Evolutionary conservation across 2,797 vertebrate species (phyloP).

Genomic region (Gymnodraco acuticeps): DNA sequence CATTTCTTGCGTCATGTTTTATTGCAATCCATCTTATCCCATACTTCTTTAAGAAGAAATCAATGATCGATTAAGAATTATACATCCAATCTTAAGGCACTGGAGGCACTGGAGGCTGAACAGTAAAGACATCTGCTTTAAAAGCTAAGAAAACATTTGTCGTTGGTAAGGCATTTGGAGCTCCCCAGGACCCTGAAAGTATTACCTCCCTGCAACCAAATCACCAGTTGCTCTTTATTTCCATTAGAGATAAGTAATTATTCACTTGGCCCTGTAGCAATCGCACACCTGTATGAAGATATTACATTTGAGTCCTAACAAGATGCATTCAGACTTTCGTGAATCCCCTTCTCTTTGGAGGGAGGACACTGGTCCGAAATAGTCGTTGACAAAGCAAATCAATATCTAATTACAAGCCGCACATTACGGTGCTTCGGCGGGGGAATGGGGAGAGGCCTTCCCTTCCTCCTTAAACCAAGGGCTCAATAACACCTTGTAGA

Average conservation of each 20-base stretch:
- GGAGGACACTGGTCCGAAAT: conserved; percentile 77
- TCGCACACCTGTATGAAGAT: conserved; percentile 66
- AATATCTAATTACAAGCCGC: conserved; percentile 90
- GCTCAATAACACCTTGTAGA: conserved; percentile 79
- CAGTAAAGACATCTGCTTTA: neutral
- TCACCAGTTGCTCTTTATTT: conserved; percentile 49
- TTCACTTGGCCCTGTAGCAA: conserved; percentile 45
- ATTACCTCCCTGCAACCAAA: conserved; percentile 32
- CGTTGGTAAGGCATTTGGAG: neutral
- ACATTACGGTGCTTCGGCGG: conserved; percentile 73
- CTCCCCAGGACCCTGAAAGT: conserved; percentile 40
- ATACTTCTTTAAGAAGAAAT: neutral
- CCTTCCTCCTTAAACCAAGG: conserved; percentile 73
- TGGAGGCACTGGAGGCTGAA: neutral
- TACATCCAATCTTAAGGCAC: neutral
- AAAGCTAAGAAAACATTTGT: neutral
- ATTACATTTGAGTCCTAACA: conserved; percentile 72
- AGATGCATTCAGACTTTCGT: conserved; percentile 82
- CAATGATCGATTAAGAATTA: neutral
- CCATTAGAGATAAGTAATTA: conserved; percentile 58
- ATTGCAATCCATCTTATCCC: neutral
- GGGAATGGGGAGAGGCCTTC: conserved; percentile 65
- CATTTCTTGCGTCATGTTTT: neutral
- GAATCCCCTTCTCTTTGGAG: conserved; percentile 64
- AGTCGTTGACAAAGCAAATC: conserved; percentile 86